Base-by-base conservation (phyloP, 1,140 invertebrate genomes). In the Drosophila parvula region DNA sequence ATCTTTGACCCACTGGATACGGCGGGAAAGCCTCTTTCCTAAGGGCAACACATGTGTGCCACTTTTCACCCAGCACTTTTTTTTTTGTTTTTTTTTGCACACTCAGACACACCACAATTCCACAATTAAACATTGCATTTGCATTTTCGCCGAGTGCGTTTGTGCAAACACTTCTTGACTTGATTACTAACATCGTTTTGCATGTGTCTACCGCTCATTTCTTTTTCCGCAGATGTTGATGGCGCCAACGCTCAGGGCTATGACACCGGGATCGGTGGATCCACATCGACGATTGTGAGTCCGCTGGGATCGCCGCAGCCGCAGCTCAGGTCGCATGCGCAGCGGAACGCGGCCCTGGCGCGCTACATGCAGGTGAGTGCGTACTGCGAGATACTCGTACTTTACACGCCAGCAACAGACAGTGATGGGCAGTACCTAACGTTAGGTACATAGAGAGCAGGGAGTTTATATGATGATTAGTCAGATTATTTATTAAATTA, bases 221-320 rank as follows among this genome's bases (percentile, higher is more conserved):
- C 55, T 55, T 70, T 28, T 38, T 58, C 45, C 67, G 10, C 73
- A 91, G 90, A 91, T 91, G 90, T 91, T 61, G 90, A 91, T 82
- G 88, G 90, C 76, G 90, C 80, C 80, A 89, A 90, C 79, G 77
- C 90, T 74, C 82, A 90, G 80, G 90, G 88, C 80, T 92, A 92
- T 79, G 91, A 91, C 77, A 92, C 91, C 50, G 90, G 91, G 44
- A 92, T 92, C 78, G 91, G 91, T 47, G 90, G 91, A 53, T 92
- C 91, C 63, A 92, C 91, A 71, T 91, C 91, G 60, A 91, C 90
- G 48, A 92, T 92, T 78, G 90, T 92, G 57, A 91, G 90, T 78
- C 91, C 91, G 40, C 61, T 92, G 57, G 91, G 91, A 43, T 92
- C 91, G 3, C 91, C 91, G 36, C 91, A 92, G 60, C 90, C 90